Conservation (phyloP, 2,888 invertebrate species). For the Alentia gelatinosa region DNA sequence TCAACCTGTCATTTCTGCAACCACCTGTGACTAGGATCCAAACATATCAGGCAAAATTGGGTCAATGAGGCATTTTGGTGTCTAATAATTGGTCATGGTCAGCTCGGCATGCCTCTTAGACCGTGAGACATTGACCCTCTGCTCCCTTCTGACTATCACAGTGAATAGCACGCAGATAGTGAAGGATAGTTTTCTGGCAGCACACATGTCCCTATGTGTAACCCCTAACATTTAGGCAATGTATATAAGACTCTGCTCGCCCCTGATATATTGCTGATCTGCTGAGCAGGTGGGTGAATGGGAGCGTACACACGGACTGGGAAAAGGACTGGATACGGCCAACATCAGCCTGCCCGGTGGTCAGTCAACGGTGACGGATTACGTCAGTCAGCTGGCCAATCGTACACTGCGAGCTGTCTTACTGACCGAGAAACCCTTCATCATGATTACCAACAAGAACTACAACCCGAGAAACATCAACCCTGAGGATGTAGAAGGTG, state of each 20-base stretch:
- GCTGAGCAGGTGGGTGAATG: constrained; percentile 54
- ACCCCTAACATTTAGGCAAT: not conserved
- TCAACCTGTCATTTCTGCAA: too few relatives aligned
- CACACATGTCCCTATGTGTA: too few relatives aligned
- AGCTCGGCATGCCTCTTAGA: too few relatives aligned
- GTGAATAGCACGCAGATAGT: too few relatives aligned
- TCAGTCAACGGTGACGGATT: constrained; percentile 42
- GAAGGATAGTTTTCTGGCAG: too few relatives aligned
- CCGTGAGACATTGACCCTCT: too few relatives aligned
- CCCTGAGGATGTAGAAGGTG: constrained; percentile 56
- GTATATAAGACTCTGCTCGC: not conserved
- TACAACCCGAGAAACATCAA: constrained; percentile 30
- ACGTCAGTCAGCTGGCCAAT: constrained; percentile 56
- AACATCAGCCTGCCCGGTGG: constrained; percentile 31
- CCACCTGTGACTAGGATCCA: too few relatives aligned
- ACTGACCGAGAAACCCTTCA: constrained; percentile 57
- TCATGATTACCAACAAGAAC: not conserved
- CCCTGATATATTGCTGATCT: too few relatives aligned
- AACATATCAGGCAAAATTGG: too few relatives aligned
- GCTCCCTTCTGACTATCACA: too few relatives aligned
- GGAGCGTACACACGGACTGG: constrained; percentile 41
- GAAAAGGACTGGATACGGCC: not conserved
- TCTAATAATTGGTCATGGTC: too few relatives aligned
- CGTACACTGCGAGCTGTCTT: constrained; percentile 52
- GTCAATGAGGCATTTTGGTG: too few relatives aligned